phyloP scores from a whole-genome alignment of 2,888 invertebrate species.

The Sesamia inferens region DNA sequence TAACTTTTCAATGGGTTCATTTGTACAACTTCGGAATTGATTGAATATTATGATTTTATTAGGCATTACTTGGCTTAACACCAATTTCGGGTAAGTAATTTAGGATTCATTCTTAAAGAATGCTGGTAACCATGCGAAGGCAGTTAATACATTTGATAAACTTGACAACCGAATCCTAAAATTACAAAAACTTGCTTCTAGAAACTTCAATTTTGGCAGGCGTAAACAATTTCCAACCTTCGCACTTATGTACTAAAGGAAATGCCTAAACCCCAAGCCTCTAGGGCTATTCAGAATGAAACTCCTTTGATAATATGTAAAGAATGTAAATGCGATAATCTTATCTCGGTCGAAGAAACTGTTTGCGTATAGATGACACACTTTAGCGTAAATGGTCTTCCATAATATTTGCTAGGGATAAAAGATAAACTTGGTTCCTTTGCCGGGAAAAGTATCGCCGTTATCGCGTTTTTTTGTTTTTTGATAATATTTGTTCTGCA shows the following conservation, averaged over 20 bases:
- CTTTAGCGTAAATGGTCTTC: constrained; percentile 71
- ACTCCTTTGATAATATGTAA: constrained; percentile 29
- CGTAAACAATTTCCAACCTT: background rate
- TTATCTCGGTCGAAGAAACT: constrained; percentile 67
- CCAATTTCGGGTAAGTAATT: background rate
- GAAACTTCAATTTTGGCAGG: background rate
- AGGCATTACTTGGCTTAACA: background rate
- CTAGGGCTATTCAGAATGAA: constrained; percentile 6
- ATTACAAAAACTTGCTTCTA: background rate
- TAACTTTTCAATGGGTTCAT: background rate
- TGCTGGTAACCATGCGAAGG: background rate
- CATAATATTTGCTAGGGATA: constrained; percentile 71
- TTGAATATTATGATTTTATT: background rate
- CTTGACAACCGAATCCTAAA: background rate
- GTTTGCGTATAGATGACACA: constrained; percentile 73
- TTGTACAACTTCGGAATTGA: background rate
- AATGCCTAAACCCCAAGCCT: constrained; percentile 12
- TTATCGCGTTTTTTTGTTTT: constrained; percentile 18
- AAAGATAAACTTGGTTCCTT: constrained; percentile 60
- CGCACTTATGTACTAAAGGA: background rate
- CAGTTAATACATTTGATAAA: background rate
- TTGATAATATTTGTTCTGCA: background rate
- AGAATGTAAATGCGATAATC: constrained; percentile 44
- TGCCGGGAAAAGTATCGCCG: constrained; percentile 29
- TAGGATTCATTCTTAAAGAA: background rate